These are phyloP conservation scores for Byasa hedistus DNA, from an alignment of 2,888 invertebrate genomes.

Conservation along the genomic window DNA sequence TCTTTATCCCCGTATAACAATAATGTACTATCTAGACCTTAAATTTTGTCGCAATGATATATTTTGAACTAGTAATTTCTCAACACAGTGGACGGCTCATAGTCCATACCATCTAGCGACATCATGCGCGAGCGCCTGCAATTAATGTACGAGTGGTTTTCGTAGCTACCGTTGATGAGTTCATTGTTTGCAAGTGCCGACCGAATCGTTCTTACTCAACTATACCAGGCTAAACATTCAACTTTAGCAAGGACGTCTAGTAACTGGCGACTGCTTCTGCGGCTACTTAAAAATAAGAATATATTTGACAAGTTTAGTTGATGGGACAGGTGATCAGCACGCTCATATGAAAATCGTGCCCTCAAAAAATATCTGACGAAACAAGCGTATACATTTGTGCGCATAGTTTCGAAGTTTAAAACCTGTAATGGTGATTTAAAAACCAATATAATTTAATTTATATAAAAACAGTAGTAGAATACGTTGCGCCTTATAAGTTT, in stretches of 20 bases:
- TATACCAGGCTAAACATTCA: constrained; percentile 50
- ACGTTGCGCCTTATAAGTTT: too few relatives aligned
- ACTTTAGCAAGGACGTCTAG: constrained; percentile 55
- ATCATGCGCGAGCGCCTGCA: constrained; percentile 45
- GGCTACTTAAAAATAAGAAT: constrained; percentile 37
- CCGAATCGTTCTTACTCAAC: constrained; percentile 66
- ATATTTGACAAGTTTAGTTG: constrained; percentile 34
- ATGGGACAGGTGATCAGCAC: constrained; percentile 11
- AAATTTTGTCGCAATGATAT: too few relatives aligned
- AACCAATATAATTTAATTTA: background rate
- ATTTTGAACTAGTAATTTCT: constrained; percentile 18
- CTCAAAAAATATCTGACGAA: too few relatives aligned
- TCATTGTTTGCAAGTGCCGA: constrained; percentile 70
- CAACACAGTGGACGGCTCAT: constrained; percentile 20
- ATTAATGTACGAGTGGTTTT: constrained; percentile 53
- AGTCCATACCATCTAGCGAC: constrained; percentile 25
- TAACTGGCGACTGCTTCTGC: constrained; percentile 44
- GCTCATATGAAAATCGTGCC: constrained; percentile 2
- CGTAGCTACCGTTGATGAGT: constrained; percentile 62
- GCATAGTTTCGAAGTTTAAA: background rate
- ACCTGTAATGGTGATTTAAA: background rate
- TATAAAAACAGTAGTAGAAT: too few relatives aligned
- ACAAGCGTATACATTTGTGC: background rate
- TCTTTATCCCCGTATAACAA: too few relatives aligned
- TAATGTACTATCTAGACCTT: too few relatives aligned